Evolutionary conservation across 2,888 invertebrate species (phyloP), one percentile per base, ranked within the genome.

Genomic region (Anticlea derivata): DNA sequence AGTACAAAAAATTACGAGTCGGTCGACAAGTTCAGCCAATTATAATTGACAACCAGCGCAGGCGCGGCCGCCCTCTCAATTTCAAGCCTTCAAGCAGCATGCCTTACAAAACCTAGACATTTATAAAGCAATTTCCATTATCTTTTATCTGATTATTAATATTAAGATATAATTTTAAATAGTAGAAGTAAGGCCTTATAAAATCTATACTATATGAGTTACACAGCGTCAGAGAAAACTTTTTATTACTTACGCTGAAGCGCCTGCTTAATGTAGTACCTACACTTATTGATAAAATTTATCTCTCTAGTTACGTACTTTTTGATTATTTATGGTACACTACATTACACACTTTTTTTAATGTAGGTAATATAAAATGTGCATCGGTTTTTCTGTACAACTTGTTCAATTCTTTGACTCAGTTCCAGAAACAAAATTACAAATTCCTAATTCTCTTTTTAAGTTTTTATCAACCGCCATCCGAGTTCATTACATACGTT

Each of bases 1-100:
- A 73, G 72, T 71, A 75, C 76, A 80, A 86, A 84, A 87, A 86
- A 80, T 68, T 65, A 80, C 79, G 80, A 83, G 72, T 78, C 77
- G 75, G 73, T 80, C 85, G 86, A 90, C 89, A 88, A 88, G 88
- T 86, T 88, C 86, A 86, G 85, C 89, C 90, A 91, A 91, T 91
- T 91, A 91, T 88, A 90, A 86, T 80, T 88, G 90, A 91, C 89
- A 85, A 80, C 84, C 79, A 75, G 75, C 80, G 80, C 82, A 80
- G 78, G 79, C 81, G 81, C 80, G 79, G 77, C 81, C 76, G 79
- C 73, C 69, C 70, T 78, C 71, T 80, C 80, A 83, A 81, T 83
- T 83, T 81, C 75, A 79, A 83, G 77, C 78, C 76, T 78, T 73
- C 78, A 70, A 61, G 50, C 48, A 30, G 40, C 39, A 35, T 65